Evolutionary conservation across 2,797 vertebrate species (phyloP).

Genomic region (Scleropages formosus): DNA sequence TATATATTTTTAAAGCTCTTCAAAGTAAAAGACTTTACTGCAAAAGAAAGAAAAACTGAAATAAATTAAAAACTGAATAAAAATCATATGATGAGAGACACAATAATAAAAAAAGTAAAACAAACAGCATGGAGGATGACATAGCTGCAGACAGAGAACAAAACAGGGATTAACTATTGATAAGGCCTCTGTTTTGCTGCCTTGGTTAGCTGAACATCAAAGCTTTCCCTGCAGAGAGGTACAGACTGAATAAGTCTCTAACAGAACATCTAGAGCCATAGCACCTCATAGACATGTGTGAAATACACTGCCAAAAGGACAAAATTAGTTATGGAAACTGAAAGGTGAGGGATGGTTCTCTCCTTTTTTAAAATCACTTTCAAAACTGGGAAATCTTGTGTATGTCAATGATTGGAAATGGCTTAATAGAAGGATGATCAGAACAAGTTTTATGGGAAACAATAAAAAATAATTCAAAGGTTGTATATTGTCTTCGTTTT

Average conservation of each 20-base stretch:
- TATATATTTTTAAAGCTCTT: not conserved
- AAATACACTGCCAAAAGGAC: not conserved
- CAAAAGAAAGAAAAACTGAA: not conserved
- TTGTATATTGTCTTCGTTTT: too few relatives aligned
- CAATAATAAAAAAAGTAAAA: not conserved
- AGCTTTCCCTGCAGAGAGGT: not conserved
- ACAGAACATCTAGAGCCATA: not conserved
- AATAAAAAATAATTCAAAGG: too few relatives aligned
- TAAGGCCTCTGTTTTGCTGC: slow-evolving; percentile 16
- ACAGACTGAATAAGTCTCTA: slow-evolving; percentile 4
- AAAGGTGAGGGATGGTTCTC: too few relatives aligned
- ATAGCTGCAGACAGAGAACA: slow-evolving; percentile 1
- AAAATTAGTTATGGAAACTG: slow-evolving; percentile 29
- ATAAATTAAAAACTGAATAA: not conserved
- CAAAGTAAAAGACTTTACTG: not conserved
- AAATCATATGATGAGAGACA: not conserved
- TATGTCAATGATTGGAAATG: too few relatives aligned
- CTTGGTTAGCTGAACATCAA: slow-evolving; percentile 13
- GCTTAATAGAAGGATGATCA: too few relatives aligned
- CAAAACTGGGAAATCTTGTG: too few relatives aligned
- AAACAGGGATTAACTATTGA: slow-evolving; percentile 21
- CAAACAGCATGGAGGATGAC: not conserved
- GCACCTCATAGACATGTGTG: not conserved
- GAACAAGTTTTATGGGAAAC: too few relatives aligned
- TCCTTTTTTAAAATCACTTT: too few relatives aligned